A percentile compares a stretch with the other conserved stretches of the same genome.
phyloP scores from a whole-genome alignment of 2,888 invertebrate species.

The Amblyteles armatorius region DNA sequence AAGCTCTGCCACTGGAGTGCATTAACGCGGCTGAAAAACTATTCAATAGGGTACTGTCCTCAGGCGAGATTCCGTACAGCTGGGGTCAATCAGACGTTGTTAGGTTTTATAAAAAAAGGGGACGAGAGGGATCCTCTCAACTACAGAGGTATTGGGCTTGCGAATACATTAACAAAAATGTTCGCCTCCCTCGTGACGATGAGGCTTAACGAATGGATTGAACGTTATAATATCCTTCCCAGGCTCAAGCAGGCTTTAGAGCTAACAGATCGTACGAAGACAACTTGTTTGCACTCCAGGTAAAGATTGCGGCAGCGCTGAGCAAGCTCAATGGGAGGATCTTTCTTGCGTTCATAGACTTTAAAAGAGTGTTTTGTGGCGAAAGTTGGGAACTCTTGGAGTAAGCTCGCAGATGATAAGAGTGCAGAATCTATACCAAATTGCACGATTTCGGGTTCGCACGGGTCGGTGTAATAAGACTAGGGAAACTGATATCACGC shows the following conservation, averaged over 20 bases:
- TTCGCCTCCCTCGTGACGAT: constrained; percentile 66
- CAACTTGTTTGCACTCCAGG: constrained; percentile 69
- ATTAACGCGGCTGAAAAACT: constrained; percentile 18
- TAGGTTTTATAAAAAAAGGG: constrained; percentile 74
- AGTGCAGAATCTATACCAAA: constrained; percentile 54
- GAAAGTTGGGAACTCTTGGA: constrained; percentile 40
- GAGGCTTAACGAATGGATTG: constrained; percentile 62
- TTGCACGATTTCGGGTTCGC: constrained; percentile 5
- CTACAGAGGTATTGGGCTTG: constrained; percentile 73
- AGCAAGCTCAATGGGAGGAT: constrained; percentile 60
- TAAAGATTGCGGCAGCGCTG: constrained; percentile 54
- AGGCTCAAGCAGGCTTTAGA: constrained; percentile 73
- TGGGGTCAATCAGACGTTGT: constrained; percentile 69
- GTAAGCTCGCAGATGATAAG: constrained; percentile 50
- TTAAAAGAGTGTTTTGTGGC: constrained; percentile 64
- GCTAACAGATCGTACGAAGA: constrained; percentile 66
- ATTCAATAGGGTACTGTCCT: constrained; percentile 55
- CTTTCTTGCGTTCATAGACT: constrained; percentile 70
- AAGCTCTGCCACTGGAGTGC: constrained; percentile 40
- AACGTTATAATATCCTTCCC: constrained; percentile 61
- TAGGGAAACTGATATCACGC: constrained; percentile 54
- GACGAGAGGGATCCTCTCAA: constrained; percentile 69
- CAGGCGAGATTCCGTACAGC: constrained; percentile 51
- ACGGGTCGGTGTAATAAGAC: constrained; percentile 1
- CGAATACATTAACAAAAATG: constrained; percentile 74